phyloP scores from a whole-genome alignment of 2,888 invertebrate species.

The Gasteruption jaculator region DNA sequence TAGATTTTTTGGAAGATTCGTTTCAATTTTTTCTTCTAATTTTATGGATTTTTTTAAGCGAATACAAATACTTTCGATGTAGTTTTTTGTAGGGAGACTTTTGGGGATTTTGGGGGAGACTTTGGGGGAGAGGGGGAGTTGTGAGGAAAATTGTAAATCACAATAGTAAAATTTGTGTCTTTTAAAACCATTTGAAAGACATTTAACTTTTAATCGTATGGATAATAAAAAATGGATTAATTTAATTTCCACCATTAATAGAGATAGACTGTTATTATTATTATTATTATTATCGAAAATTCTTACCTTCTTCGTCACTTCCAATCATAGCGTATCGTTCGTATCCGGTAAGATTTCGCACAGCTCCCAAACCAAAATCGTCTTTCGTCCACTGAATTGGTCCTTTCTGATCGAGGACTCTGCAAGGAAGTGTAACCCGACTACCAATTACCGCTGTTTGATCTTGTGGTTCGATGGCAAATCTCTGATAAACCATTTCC shows the following conservation, averaged over 20 bases:
- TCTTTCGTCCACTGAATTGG: slow-evolving; percentile 96
- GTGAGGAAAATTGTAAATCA: background rate
- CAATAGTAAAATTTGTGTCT: too few species aligned
- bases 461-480: slow-evolving; percentile 89
- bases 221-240: too few species aligned
- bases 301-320: slow-evolving; percentile 86
- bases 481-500: slow-evolving; percentile 64
- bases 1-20: too few species aligned
- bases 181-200: too few species aligned
- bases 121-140: background rate
- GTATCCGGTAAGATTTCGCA: slow-evolving; percentile 85
- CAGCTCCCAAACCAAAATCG: slow-evolving; percentile 90
- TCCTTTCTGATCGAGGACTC: slow-evolving; percentile 83
- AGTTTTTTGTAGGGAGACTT: background rate
- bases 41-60: background rate
- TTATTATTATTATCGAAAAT: slow-evolving; percentile 2
- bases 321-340: slow-evolving; percentile 96
- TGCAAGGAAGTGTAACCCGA: slow-evolving; percentile 83
- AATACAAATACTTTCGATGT: background rate
- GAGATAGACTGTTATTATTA: background rate
- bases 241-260: background rate
- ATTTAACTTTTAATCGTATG: too few species aligned
- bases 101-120: background rate
- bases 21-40: background rate
- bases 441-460: slow-evolving; percentile 86